A percentile compares a stretch with the other conserved stretches of the same genome.
phyloP scores from a whole-genome alignment of 1,140 invertebrate genomes.

The Cherax destructor region DNA sequence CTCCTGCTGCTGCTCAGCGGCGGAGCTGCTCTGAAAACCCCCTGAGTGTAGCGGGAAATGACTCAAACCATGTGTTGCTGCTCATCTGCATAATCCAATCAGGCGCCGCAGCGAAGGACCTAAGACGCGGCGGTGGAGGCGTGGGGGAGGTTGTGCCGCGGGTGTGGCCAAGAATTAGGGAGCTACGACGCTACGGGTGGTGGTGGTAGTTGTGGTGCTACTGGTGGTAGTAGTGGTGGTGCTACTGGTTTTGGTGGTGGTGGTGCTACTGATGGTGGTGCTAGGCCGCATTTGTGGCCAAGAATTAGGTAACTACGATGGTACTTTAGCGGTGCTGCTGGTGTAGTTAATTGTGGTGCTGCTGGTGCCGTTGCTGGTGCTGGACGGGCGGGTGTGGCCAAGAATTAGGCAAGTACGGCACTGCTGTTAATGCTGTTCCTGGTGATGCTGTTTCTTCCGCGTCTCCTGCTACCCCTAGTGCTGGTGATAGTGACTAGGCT shows the following conservation, averaged over 20 bases:
- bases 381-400: too few species aligned
- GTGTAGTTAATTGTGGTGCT: background rate
- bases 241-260: background rate
- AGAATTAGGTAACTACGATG: too few species aligned
- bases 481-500: background rate
- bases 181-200: background rate
- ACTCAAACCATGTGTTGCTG: constrained; percentile 72
- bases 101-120: constrained; percentile 58
- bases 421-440: too few species aligned
- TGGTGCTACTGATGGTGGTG: background rate
- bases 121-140: constrained; percentile 54
- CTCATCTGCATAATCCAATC: constrained; percentile 73
- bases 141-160: constrained; percentile 47
- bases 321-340: background rate
- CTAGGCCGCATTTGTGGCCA: background rate
- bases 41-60: constrained; percentile 71
- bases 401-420: too few species aligned
- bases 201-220: background rate
- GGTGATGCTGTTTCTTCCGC: too few species aligned
- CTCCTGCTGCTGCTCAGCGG: background rate
- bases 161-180: constrained; percentile 50
- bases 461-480: background rate
- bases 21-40: constrained; percentile 30
- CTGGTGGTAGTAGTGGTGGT: background rate
- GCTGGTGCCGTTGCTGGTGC: background rate